Base-by-base conservation (phyloP, 2,888 invertebrate species). In the Pristionchus mayeri region DNA sequence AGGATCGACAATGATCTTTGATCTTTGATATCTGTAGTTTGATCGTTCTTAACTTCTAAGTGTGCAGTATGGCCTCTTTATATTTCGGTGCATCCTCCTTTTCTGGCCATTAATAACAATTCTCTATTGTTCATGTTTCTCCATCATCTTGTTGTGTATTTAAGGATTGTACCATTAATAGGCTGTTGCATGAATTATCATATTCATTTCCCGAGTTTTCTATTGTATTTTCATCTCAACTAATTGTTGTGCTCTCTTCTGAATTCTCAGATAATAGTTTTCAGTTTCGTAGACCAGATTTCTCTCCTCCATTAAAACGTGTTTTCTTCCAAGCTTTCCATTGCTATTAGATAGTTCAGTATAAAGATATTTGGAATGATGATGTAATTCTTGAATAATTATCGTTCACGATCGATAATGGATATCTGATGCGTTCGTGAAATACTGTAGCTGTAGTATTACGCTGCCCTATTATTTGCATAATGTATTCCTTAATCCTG, bases 1-100 rank as follows among this genome's bases (percentile, higher is more conserved):
- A 86, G 50, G 67, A 83, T n/a, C 67, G 37, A 52, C 52, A 27
- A 80, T 80, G 80, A 80, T 80, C 52, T 54, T 80, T 57, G 57
- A 57, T 57, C 71, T 40, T 16, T 40, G 34, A 9, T 11, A 21
- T 57, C 24, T 57, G 57, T 57, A 57, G 57, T 57, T 21, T 63
- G 34, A 63, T 60, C 27, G 24, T 60, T 7, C 57, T 27, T 7
- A 27, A 24, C 6, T 52, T n/a, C 16, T 52, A 9, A 21, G 16
- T 9, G 52, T 52, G 16, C n/a, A 52, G 52, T 4, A 16, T 0
- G 16, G 57, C n/a, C 21, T 57, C 24, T n/a, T 21, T 60, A 30
- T 63, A 34, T 30, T 63, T 34, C 18, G 16, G 34, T 63, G 60
- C 60, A 9, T 7, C 60, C 60, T 63, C 63, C 34, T 21, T 63